These are phyloP conservation scores for Antheraea pernyi DNA, from an alignment of 1,140 invertebrate genomes.

Conservation along the genomic window DNA sequence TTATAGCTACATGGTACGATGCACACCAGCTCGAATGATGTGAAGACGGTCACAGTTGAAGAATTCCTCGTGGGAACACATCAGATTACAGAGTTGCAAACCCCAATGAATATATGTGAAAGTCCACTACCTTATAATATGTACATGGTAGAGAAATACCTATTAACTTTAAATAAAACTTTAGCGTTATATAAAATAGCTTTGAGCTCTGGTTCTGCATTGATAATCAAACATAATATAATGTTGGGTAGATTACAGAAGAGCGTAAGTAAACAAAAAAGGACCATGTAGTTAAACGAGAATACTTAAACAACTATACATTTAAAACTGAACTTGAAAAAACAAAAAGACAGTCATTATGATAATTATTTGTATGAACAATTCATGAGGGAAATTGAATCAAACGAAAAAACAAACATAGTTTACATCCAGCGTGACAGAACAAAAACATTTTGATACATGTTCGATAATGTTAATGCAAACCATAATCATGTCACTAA, in stretches of 20 bases:
- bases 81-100: slow-evolving; percentile 18
- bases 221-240: neutral
- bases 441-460: slow-evolving; percentile 29
- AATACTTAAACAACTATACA: neutral
- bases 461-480: slow-evolving; percentile 23
- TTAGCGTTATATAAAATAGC: no score
- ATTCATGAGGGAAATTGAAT: slow-evolving; percentile 28
- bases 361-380: slow-evolving; percentile 7
- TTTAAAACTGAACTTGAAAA: neutral
- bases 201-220: no score
- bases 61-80: slow-evolving; percentile 66
- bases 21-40: slow-evolving; percentile 25
- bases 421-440: slow-evolving; percentile 7
- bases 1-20: slow-evolving; percentile 23
- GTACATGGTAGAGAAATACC: neutral
- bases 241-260: neutral
- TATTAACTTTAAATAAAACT: neutral
- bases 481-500: slow-evolving; percentile 14
- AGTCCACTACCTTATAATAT: neutral
- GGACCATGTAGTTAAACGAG: neutral
- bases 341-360: neutral
- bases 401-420: slow-evolving; percentile 15
- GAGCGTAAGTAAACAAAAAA: neutral
- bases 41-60: slow-evolving; percentile 56
- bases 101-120: slow-evolving; percentile 22